phyloP scores from a whole-genome alignment of 2,797 vertebrate genomes.

The Setipinna tenuifilis region DNA sequence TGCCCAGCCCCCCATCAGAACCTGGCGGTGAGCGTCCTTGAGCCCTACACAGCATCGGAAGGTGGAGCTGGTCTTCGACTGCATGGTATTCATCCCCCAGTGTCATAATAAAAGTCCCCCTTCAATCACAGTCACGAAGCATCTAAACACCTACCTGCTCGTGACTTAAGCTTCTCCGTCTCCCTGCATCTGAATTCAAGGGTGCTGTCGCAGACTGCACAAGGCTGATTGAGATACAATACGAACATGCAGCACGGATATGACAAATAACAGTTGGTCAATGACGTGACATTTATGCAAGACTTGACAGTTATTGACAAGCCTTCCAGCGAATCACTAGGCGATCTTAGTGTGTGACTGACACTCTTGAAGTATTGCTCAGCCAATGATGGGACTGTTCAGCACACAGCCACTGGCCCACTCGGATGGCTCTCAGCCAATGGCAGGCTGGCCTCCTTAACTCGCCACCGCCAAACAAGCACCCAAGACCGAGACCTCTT shows the following conservation, averaged over 20 bases:
- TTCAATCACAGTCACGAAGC: neutral
- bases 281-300: neutral
- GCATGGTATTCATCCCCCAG: neutral
- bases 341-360: neutral
- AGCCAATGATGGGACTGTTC: neutral
- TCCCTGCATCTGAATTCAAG: neutral
- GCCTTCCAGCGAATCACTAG: neutral
- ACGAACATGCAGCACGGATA: neutral
- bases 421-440: neutral
- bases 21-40: neutral
- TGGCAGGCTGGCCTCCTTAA: neutral
- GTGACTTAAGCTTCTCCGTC: neutral
- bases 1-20: neutral
- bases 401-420: neutral
- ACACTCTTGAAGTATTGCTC: neutral
- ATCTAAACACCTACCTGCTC: neutral
- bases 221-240: neutral
- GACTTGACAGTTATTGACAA: neutral
- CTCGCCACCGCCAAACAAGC: neutral
- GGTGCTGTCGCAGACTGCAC: neutral
- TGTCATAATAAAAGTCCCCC: neutral
- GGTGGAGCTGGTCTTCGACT: conserved; percentile 21
- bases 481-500: neutral
- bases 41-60: neutral
- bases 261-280: neutral